Conservation (phyloP, 1,140 invertebrate genomes). For the Chelonus insularis region DNA sequence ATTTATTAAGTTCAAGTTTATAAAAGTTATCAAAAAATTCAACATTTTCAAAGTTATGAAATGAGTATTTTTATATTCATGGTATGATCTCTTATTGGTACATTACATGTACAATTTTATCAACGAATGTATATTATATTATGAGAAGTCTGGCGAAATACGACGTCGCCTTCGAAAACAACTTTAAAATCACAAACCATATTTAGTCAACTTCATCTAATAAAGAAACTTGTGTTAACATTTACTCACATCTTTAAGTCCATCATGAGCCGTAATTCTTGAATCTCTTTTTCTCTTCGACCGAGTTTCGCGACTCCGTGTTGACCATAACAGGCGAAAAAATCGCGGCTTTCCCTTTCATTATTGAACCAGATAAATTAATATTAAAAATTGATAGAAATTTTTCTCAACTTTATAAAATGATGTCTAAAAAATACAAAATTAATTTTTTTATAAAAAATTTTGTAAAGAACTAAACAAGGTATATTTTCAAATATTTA, state of each 20-base stretch:
- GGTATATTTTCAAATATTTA: too few relatives aligned
- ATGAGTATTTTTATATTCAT: too few relatives aligned
- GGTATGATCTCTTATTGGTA: too few relatives aligned
- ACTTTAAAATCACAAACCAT: slow-evolving; percentile 48
- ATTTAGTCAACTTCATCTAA: slow-evolving; percentile 38
- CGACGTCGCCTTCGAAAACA: slow-evolving; percentile 40
- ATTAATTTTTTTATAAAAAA: too few relatives aligned
- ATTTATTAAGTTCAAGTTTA: too few relatives aligned
- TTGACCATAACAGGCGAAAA: slow-evolving; percentile 24
- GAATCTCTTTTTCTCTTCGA: slow-evolving; percentile 14
- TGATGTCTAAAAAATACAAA: too few relatives aligned
- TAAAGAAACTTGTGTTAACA: slow-evolving; percentile 13
- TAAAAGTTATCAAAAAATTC: too few relatives aligned
- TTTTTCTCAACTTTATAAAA: too few relatives aligned
- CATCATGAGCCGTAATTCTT: slow-evolving; percentile 19
- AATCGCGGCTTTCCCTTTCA: neutral
- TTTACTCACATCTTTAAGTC: slow-evolving; percentile 11
- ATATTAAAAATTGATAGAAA: neutral
- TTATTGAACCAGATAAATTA: neutral
- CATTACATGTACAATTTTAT: too few relatives aligned
- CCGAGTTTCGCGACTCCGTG: slow-evolving; percentile 1
- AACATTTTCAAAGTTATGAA: too few relatives aligned
- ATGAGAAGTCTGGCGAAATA: neutral
- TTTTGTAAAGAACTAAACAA: too few relatives aligned
- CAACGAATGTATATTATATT: too few relatives aligned